A percentile compares a stretch with the other conserved stretches of the same genome.
Evolutionary conservation across 2,113 vertebrate genomes (phyloP).

Genomic region (Myrmecophaga tridactyla): DNA sequence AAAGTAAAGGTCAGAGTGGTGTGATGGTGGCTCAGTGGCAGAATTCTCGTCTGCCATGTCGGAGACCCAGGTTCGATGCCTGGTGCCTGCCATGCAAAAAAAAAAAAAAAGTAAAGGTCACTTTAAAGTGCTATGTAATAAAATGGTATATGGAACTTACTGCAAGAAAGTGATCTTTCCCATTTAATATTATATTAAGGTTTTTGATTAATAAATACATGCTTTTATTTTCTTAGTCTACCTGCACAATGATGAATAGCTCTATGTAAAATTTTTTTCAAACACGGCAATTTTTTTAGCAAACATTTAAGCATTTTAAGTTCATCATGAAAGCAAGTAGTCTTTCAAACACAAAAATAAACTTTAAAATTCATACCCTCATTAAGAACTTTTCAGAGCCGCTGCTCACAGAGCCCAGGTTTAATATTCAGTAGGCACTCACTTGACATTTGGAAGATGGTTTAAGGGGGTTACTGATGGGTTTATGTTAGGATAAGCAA

Average conservation of each 20-base stretch:
- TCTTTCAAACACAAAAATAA: neutral
- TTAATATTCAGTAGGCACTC: fast-evolving
- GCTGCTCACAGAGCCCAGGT: neutral
- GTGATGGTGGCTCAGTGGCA: no score
- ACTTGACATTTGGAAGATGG: neutral
- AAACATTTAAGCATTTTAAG: neutral
- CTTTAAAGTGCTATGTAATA: no score
- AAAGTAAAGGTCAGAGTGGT: no score
- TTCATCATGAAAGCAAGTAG: neutral
- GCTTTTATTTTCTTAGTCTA: neutral
- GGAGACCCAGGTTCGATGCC: no score
- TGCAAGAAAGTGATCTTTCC: neutral
- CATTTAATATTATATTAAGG: neutral
- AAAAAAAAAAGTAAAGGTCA: neutral
- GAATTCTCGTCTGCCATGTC: no score
- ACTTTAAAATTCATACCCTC: neutral
- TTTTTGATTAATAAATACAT: neutral
- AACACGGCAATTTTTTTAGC: neutral
- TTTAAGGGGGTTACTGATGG: neutral
- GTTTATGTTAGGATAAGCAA: neutral
- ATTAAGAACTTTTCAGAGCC: neutral
- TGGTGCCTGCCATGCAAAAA: no score
- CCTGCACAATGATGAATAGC: neutral
- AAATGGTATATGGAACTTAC: neutral
- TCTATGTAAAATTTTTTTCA: neutral